A percentile compares a stretch with the other conserved stretches of the same genome.
Evolutionary conservation across 2,797 vertebrate species (phyloP).

Genomic region (Limnodromus scolopaceus): DNA sequence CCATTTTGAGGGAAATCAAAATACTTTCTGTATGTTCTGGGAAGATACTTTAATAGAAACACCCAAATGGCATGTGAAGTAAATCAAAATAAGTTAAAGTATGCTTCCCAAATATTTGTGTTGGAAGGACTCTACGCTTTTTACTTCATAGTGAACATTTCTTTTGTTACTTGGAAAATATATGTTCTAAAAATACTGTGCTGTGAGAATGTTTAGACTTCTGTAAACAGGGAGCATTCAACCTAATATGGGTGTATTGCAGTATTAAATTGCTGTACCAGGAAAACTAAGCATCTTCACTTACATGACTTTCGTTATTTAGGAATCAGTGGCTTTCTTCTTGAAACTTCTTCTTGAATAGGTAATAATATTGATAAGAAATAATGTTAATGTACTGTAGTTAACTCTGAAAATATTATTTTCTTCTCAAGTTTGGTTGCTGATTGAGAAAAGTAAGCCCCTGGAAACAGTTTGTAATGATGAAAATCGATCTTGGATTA

Average conservation of each 20-base stretch:
- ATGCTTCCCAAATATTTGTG: constrained; percentile 59
- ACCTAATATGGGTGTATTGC: constrained; percentile 2
- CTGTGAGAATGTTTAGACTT: constrained; percentile 33
- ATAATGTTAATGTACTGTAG: background rate
- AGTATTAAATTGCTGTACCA: background rate
- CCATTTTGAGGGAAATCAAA: constrained; percentile 25
- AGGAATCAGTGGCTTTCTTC: background rate
- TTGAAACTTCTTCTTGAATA: background rate
- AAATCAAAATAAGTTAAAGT: constrained; percentile 64
- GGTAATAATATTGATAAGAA: background rate
- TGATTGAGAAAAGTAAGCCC: background rate
- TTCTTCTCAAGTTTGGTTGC: background rate
- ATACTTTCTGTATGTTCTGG: background rate
- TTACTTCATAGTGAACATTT: constrained; percentile 43
- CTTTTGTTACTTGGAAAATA: constrained; percentile 60
- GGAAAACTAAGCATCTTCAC: background rate
- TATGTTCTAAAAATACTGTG: constrained; percentile 50
- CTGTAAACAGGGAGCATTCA: background rate
- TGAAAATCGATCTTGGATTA: background rate
- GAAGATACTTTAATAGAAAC: constrained; percentile 30
- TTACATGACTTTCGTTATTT: background rate
- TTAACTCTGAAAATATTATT: background rate
- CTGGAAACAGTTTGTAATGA: background rate
- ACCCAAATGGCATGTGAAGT: constrained; percentile 13
- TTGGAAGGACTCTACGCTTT: constrained; percentile 40